A percentile compares a stretch with the other conserved stretches of the same genome.
These are phyloP conservation scores for Clarias pachynema DNA, from an alignment of 2,797 vertebrate species.

Conservation along the genomic window DNA sequence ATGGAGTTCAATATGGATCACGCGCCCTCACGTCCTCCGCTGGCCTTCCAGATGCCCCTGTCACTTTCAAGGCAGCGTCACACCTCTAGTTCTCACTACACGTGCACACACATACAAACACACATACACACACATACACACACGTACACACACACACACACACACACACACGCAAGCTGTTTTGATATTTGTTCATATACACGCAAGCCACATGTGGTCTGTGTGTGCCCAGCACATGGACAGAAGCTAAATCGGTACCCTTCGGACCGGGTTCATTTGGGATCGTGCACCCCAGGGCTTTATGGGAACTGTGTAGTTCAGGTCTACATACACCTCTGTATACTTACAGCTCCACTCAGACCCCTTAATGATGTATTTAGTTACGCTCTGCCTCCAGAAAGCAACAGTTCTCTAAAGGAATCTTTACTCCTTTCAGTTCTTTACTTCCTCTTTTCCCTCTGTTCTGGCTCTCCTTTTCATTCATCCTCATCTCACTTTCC, in stretches of 20 bases:
- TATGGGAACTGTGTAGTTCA: slow-evolving; percentile 60
- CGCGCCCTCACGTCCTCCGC: neutral
- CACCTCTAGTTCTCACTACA: neutral
- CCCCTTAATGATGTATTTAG: slow-evolving; percentile 48
- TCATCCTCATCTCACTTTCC: neutral
- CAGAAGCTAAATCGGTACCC: slow-evolving; percentile 54
- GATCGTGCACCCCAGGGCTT: slow-evolving; percentile 44
- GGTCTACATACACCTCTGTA: slow-evolving; percentile 56
- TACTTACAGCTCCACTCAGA: slow-evolving; percentile 59
- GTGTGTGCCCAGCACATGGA: slow-evolving; percentile 59
- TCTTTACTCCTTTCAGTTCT: slow-evolving; percentile 45
- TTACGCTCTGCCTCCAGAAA: slow-evolving; percentile 53
- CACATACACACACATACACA: neutral
- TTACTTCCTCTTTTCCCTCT: slow-evolving; percentile 33
- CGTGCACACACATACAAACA: neutral
- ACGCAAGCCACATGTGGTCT: slow-evolving; percentile 25
- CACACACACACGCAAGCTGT: neutral
- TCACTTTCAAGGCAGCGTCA: neutral
- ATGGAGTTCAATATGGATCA: neutral
- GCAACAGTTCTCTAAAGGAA: slow-evolving; percentile 58
- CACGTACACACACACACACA: too few species aligned
- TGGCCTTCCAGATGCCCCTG: neutral
- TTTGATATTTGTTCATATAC: slow-evolving; percentile 9
- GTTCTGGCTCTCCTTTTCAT: slow-evolving; percentile 24
- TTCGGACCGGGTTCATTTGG: slow-evolving; percentile 55